Evolutionary conservation across 64 coral and sea anemone species (phyloP), one percentile per base, ranked within the genome.

Genomic region (Stichodactyla helianthus): DNA sequence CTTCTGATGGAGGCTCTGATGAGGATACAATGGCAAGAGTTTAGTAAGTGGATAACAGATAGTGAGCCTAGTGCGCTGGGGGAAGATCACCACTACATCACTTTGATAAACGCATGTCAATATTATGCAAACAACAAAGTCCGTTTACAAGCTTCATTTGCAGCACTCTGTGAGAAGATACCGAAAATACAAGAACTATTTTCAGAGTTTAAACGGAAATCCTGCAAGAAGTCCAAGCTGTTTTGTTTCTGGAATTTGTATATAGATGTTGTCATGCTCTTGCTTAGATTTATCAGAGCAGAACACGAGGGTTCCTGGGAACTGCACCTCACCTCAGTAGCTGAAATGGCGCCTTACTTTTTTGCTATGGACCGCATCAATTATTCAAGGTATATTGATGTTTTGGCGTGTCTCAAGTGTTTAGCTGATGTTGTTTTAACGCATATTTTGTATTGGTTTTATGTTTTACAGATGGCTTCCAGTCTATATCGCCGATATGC

Each of bases 401-500:
- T 54, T 83, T 52, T 80, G 1, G 10, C 27, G 14, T 26, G 13
- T 80, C 5, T 13, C 35, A 19, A 26, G 19, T 80, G 52, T 18
- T 80, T 80, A 51, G 19, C 77, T 1, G 1, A 50, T 80, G 23
- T 80, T 8, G 28, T 80, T 18, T 80, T 22, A 80, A 22, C 3
- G 52, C 44, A 16, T 23, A 7, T 9, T 55, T 83, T 83, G 52
- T 51, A 31, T 52, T 52, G 31, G 9, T 82, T 54, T 52, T 35
- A 77, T n/a, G 26, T 86, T 53, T 76, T 52, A 27, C 0, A n/a
- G 70, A 27, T 84, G 82, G 88, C 88, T 89, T 53, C 87, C 87
- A 54, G 52, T 88, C 9, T 88, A 89, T 25, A 7, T 90, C 6
- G 64, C 82, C 4, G 89, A 90, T 71, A 90, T 85, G 89, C 58